phyloP scores from a whole-genome alignment of 1,140 invertebrate species.

The Psilanteris sp. region DNA sequence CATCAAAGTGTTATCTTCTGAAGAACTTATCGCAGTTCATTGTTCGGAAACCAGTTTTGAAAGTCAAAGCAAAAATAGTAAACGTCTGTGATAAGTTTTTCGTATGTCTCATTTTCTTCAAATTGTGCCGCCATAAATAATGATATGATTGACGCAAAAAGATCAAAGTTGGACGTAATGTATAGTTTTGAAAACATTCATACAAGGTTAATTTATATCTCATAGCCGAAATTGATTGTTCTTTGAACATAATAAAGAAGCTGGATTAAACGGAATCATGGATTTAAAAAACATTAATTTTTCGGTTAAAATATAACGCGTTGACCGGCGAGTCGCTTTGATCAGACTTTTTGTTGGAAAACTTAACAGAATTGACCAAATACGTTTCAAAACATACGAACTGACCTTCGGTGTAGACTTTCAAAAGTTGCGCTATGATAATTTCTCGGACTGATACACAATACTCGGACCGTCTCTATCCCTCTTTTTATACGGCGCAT shows the following conservation, averaged over 20 bases:
- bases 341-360: conserved; percentile 24
- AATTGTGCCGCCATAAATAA: conserved; percentile 19
- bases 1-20: no score
- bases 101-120: conserved; percentile 4
- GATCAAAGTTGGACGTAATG: conserved; percentile 21
- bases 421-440: conserved; percentile 35
- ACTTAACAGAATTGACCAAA: conserved; percentile 15
- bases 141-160: conserved; percentile 14
- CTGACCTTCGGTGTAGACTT: conserved; percentile 21
- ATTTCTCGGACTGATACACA: conserved; percentile 6
- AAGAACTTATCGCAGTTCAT: no score
- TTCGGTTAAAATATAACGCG: conserved; percentile 27
- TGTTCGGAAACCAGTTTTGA: no score
- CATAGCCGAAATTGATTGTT: conserved; percentile 13
- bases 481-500: conserved; percentile 8
- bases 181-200: conserved; percentile 2
- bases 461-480: no score
- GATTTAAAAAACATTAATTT: conserved; percentile 18
- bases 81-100: conserved; percentile 35
- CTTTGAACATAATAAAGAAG: conserved; percentile 7
- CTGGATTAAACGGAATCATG: conserved; percentile 24
- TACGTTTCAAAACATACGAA: conserved; percentile 1
- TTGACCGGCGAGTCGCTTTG: conserved; percentile 29
- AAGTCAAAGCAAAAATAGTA: conserved; percentile 16
- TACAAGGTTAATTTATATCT: conserved; percentile 14